Evolutionary conservation across 2,888 invertebrate species (phyloP), one percentile per base, ranked within the genome.

Genomic region (Aromia moschata): DNA sequence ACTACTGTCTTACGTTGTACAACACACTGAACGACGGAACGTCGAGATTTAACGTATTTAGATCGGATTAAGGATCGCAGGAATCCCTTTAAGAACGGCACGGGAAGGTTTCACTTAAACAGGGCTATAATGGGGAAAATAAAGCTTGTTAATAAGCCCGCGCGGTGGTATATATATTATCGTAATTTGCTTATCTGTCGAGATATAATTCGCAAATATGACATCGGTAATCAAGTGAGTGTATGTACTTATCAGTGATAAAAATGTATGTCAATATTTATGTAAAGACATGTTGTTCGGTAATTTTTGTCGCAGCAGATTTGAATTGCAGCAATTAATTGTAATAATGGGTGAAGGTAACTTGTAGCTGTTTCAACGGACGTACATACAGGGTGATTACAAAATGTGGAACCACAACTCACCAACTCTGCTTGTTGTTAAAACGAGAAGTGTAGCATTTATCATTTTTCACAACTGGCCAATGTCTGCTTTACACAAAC

Each of bases 11-110:
- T 4, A 25, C 15, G 18, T 30, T 9, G 14, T 15, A 15, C 16
- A 33, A 9, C 25, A 31, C 18, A 45, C 55, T 46, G 11, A 31
- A 43, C 12, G 15, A 5, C 16, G 16, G 20, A 10, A 7, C 9
- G 40, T 41, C 10, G 20, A 7, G 56, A 56, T 62, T 43, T 52
- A n/a, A n/a, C n/a, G n/a, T n/a, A 52, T 62, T 62, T 58, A 56
- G 37, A 12, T 37, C n/a, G 45, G 54, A 55, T 62, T 54, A 59
- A 30, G 43, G 44, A 17, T 40, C 16, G 11, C 2, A 30, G 9
- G 17, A 31, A 9, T 52, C 31, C 41, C 40, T 41, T 40, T 41
- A n/a, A 10, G 38, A 37, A 38, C 38, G 15, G 25, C 4, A 10
- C 17, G 30, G n/a, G 30, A 15, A 41, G 37, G 51, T 31, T 52